Base-by-base conservation (phyloP, 2,113 vertebrate species). In the Pipra filicauda region DNA sequence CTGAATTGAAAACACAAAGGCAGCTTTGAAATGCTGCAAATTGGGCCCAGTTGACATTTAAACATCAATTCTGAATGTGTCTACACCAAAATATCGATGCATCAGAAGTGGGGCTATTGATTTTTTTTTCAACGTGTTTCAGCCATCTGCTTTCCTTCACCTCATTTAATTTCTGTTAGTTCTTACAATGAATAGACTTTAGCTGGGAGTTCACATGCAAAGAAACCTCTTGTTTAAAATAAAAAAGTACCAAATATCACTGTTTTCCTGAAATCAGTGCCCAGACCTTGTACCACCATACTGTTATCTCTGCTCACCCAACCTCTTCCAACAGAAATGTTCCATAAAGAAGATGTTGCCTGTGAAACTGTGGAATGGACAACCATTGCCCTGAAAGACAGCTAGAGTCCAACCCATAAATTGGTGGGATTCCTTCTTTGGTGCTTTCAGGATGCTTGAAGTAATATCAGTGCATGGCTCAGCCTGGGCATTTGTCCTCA, bases 1-100 rank as follows among this genome's bases (percentile, higher is more conserved):
- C 55, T 91, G 75, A 74, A 95, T 91, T 86, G 3, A 4, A 89
- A 95, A 94, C 71, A 94, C 58, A 94, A 95, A 95, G 77, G 49
- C 15, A 15, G 65, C 85, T 95, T 89, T 97, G 95, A 97, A 96
- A 95, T 69, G 72, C 77, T 70, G 64, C 73, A 96, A 96, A 95
- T 77, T 95, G 81, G 92, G 82, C 90, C 88, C 79, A 91, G 93
- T 39, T 97, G 97, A 97, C 97, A 96, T 96, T 96, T 95, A 78
- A 92, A 88, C 94, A 94, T 93, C 84, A 93, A 54, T 95, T 96
- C 79, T 74, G 66, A 89, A 94, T 70, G 76, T 78, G 88, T 93
- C 92, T 84, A 95, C 82, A 90, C 91, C 93, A 93, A 93, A 96
- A 87, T 96, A 96, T 96, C 18, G 62, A 97, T 91, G 86, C 89